A percentile compares a stretch with the other conserved stretches of the same genome.
Conservation (phyloP, 2,797 vertebrate species). For the Sebastes goodei region DNA sequence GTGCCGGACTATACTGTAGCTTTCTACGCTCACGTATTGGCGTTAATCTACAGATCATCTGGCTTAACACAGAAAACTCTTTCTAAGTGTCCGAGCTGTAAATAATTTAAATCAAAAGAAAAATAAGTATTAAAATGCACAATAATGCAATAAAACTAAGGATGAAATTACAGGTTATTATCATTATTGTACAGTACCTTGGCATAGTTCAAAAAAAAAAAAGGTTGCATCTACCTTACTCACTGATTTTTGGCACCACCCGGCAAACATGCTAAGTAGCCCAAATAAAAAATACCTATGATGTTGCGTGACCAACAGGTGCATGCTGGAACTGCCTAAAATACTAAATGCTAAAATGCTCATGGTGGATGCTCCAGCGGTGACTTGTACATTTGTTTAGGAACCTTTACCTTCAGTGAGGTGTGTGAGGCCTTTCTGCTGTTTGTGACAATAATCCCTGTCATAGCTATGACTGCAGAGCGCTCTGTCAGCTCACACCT, state of each 20-base stretch:
- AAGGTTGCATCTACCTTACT: not conserved
- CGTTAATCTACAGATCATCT: constrained; percentile 65
- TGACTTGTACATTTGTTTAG: not conserved
- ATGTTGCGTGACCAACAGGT: not conserved
- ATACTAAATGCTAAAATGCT: not conserved
- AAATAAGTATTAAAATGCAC: constrained; percentile 6
- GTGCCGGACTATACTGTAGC: constrained; percentile 8
- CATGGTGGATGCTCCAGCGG: not conserved
- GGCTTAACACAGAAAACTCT: constrained; percentile 51
- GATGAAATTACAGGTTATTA: not conserved
- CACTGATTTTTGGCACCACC: no score
- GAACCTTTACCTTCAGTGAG: not conserved
- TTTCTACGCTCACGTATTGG: constrained; percentile 10
- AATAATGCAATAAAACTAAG: not conserved
- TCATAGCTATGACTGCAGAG: not conserved
- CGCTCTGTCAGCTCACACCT: not conserved
- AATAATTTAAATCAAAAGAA: constrained; percentile 36
- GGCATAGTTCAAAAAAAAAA: no score
- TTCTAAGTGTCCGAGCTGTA: constrained; percentile 43
- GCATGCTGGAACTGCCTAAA: not conserved
- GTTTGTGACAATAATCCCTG: no score
- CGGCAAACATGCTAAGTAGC: not conserved
- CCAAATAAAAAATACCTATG: not conserved
- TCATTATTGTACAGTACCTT: not conserved
- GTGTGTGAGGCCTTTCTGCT: not conserved